Evolutionary conservation across 2,113 vertebrate genomes (phyloP).

Genomic region (Cygnus buccinator): DNA sequence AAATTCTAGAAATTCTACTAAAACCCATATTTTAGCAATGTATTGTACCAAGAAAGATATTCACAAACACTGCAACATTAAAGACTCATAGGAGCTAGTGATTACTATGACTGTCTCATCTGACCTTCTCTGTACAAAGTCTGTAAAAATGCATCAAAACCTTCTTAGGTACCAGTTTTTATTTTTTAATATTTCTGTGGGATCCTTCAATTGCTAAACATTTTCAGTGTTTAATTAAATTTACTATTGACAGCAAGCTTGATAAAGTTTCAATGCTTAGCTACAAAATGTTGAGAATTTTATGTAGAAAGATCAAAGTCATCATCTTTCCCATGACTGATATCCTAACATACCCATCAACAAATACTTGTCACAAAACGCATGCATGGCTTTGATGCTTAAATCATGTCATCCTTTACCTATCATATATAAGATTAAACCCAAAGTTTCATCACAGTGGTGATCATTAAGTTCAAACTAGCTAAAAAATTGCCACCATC

Average conservation of each 20-base stretch:
- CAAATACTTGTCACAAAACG: neutral
- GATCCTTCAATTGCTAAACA: neutral
- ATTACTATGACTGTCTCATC: neutral
- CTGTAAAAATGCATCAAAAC: neutral
- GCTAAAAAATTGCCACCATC: neutral
- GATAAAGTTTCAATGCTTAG: neutral
- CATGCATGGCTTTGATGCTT: neutral
- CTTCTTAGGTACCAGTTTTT: neutral
- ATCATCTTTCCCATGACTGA: neutral
- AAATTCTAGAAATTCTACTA: neutral
- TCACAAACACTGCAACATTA: neutral
- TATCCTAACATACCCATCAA: neutral
- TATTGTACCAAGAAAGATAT: neutral
- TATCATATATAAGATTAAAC: neutral
- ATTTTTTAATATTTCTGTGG: neutral
- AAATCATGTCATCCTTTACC: neutral
- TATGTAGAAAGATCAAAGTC: neutral
- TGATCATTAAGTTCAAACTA: constrained; percentile 18
- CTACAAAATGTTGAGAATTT: neutral
- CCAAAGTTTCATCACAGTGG: constrained; percentile 15
- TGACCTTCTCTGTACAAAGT: neutral
- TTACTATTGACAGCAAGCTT: neutral
- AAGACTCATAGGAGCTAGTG: neutral
- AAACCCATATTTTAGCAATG: neutral
- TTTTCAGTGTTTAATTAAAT: neutral